Conservation (phyloP, 1,140 invertebrate species). For the Drosophila ambigua region DNA sequence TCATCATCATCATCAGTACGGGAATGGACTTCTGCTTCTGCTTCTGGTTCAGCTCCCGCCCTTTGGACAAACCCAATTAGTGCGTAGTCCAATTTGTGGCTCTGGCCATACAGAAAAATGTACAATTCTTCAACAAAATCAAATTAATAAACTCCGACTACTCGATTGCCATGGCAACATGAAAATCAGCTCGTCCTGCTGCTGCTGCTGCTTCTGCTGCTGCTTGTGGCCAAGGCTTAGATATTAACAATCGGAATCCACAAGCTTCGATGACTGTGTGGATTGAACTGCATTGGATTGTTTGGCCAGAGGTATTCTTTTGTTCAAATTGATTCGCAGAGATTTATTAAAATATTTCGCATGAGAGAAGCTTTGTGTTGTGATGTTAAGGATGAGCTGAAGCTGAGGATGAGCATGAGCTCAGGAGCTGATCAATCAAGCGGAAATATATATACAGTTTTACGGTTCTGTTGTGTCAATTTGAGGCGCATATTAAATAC, state of each 20-base stretch:
- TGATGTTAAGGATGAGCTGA: too few relatives aligned
- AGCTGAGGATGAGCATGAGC: too few relatives aligned
- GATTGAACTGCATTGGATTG: neutral
- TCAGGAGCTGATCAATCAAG: too few relatives aligned
- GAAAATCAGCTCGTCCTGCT: neutral
- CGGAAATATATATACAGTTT: too few relatives aligned
- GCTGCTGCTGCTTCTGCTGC: conserved; percentile 13
- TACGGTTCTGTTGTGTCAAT: too few relatives aligned
- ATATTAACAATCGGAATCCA: conserved; percentile 60
- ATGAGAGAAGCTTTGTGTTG: conserved; percentile 19
- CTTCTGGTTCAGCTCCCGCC: neutral
- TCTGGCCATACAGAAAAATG: conserved; percentile 24
- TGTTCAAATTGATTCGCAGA: conserved; percentile 3
- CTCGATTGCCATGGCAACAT: conserved; percentile 39
- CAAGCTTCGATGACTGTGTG: conserved; percentile 12
- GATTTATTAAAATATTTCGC: conserved; percentile 63
- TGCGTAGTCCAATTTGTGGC: conserved; percentile 58
- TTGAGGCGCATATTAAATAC: too few relatives aligned
- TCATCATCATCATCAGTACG: neutral
- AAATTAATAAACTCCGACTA: conserved; percentile 61
- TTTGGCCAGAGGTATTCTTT: conserved; percentile 7
- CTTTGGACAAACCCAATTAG: conserved; percentile 57
- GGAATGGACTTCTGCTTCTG: neutral
- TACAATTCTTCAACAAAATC: conserved; percentile 27
- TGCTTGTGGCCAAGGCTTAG: conserved; percentile 36